A percentile compares a stretch with the other conserved stretches of the same genome.
phyloP scores from a whole-genome alignment of 30 jellyfish, hydroid and myxozoan genomes.

The Turritopsis dohrnii region DNA sequence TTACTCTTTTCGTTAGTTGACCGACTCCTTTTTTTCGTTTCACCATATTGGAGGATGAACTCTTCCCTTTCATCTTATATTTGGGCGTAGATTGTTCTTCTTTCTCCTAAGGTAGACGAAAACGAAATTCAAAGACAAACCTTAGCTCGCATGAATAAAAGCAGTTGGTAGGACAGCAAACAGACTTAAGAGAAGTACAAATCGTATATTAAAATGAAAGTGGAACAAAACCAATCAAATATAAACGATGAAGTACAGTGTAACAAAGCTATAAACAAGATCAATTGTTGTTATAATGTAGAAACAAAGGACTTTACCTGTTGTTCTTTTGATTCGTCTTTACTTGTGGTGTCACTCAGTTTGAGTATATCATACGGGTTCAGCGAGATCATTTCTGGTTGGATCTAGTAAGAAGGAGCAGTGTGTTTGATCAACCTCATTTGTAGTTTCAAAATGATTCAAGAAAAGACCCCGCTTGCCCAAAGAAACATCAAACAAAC shows the following conservation, averaged over 20 bases:
- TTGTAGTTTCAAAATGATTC: too few relatives aligned
- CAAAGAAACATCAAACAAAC: too few relatives aligned
- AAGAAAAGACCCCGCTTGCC: not conserved
- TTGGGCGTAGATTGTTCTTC: constrained; percentile 49
- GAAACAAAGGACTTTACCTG: constrained; percentile 27
- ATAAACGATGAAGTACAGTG: not conserved
- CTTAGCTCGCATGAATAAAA: not conserved
- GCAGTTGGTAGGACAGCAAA: not conserved
- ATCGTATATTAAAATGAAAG: not conserved
- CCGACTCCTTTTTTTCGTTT: constrained; percentile 68
- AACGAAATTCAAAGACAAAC: not conserved
- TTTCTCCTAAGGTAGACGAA: not conserved
- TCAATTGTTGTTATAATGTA: too few relatives aligned
- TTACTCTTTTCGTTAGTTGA: constrained; percentile 60
- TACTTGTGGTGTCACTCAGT: not conserved
- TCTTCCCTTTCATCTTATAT: constrained; percentile 62
- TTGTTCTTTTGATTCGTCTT: constrained; percentile 2
- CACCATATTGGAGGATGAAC: constrained; percentile 58
- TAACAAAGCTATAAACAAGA: not conserved
- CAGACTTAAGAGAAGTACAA: not conserved
- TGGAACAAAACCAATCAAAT: not conserved
- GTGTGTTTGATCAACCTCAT: not conserved
- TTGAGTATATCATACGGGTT: constrained; percentile 72
- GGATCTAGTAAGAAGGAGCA: constrained; percentile 50
- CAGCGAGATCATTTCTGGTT: constrained; percentile 85